Evolutionary conservation across 2,888 invertebrate genomes (phyloP).

Genomic region (Calameuta filiformis): DNA sequence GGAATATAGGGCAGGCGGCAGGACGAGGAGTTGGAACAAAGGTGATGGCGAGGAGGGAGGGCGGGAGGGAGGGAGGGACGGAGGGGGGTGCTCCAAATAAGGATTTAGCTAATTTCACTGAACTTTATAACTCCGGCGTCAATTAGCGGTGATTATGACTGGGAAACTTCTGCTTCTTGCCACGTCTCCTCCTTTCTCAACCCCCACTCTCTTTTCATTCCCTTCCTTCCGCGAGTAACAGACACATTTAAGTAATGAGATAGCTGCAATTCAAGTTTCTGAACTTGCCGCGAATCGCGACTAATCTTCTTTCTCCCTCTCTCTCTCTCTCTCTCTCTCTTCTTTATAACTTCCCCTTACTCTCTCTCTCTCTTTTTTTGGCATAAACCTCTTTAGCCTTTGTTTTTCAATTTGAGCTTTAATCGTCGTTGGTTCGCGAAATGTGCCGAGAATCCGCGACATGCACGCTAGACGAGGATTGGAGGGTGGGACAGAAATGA

Average conservation of each 20-base stretch:
- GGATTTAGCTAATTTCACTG: slow-evolving; percentile 58
- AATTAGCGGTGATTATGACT: slow-evolving; percentile 61
- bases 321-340: background rate
- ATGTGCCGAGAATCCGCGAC: slow-evolving; percentile 34
- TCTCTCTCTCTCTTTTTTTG: slow-evolving; percentile 14
- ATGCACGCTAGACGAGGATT: slow-evolving; percentile 39
- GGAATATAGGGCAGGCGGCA: background rate
- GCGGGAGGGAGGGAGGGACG: background rate
- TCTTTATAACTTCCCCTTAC: slow-evolving; percentile 1
- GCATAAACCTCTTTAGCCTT: slow-evolving; percentile 14
- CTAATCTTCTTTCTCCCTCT: slow-evolving; percentile 16
- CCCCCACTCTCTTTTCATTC: background rate
- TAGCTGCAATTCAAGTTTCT: slow-evolving; percentile 54
- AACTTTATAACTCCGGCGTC: slow-evolving; percentile 58
- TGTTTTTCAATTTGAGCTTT: background rate
- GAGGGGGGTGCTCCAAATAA: slow-evolving; percentile 34
- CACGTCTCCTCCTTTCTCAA: slow-evolving; percentile 29
- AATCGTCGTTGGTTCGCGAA: slow-evolving; percentile 11
- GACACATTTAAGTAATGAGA: slow-evolving; percentile 58
- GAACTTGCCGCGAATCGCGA: slow-evolving; percentile 46
- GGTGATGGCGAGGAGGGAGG: background rate
- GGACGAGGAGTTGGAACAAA: background rate
- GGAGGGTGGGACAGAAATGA: background rate
- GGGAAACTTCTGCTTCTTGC: slow-evolving; percentile 55
- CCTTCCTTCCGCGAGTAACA: slow-evolving; percentile 34